A percentile compares a stretch with the other conserved stretches of the same genome.
These are phyloP conservation scores for Hemichromis elongatus DNA, from an alignment of 2,113 vertebrate genomes.

Conservation along the genomic window DNA sequence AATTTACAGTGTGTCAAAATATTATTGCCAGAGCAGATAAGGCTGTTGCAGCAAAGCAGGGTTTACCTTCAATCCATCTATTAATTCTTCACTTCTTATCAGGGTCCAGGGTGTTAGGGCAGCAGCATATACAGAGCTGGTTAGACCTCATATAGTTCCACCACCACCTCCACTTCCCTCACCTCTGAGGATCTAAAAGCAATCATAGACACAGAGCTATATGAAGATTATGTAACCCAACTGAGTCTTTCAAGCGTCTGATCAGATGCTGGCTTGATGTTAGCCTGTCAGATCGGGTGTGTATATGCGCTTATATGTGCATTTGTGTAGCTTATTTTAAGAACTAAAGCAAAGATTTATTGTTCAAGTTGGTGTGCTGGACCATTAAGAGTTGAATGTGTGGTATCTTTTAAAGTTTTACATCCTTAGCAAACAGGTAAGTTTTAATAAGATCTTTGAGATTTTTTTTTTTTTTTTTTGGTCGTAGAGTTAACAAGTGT, in stretches of 20 bases:
- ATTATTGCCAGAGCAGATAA: background rate
- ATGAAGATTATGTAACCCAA: constrained; percentile 39
- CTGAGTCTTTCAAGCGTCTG: background rate
- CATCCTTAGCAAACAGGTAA: background rate
- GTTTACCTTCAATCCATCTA: background rate
- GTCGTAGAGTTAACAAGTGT: constrained; percentile 50
- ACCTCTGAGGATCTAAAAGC: constrained; percentile 33
- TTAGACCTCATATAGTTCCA: background rate
- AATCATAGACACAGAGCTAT: constrained; percentile 48
- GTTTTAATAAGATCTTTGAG: background rate
- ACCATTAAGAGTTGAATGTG: background rate
- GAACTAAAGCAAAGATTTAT: background rate
- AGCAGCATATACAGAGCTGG: background rate
- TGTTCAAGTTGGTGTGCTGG: background rate
- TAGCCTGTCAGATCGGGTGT: background rate
- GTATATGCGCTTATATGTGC: background rate
- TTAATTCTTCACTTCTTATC: background rate
- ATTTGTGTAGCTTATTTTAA: background rate
- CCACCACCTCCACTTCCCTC: background rate
- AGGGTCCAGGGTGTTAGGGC: background rate
- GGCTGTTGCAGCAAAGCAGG: background rate
- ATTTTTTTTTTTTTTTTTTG: background rate
- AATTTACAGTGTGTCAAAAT: background rate
- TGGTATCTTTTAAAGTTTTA: background rate
- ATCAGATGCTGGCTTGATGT: background rate